Evolutionary conservation across 2,888 invertebrate genomes (phyloP), one percentile per base, ranked within the genome.

Genomic region (Chrysomela aeneicollis): DNA sequence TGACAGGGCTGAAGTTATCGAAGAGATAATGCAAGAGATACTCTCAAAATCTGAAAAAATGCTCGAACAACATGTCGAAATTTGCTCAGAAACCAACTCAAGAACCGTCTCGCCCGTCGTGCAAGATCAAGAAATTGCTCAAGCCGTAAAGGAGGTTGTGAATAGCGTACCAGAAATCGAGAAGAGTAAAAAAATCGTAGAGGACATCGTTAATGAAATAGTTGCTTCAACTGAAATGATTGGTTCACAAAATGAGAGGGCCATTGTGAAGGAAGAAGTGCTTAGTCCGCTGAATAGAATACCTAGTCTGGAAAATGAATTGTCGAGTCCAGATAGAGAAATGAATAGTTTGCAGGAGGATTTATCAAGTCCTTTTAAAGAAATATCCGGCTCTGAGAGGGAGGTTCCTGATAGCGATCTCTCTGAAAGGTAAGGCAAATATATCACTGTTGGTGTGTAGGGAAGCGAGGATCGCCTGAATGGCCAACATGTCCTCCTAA

Each of bases 381-480:
- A 66, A 74, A 76, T 84, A 18, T 85, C 78, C 0, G 82, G 80
- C 69, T 82, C 82, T 2, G 86, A 89, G 74, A 85, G 86, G 70
- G 89, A 89, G 80, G 84, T 88, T 42, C 85, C 87, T 66, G 85
- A 90, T 55, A 90, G 89, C 70, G 90, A 91, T 79, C 86, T 87
- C 68, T 90, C 90, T 53, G 90, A 91, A 76, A 84, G 88, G 64
- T 71, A 62, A 32, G 15, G 19, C 42, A 49, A 10, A 19, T 26
- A 6, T 26, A n/a, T n/a, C n/a, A n/a, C n/a, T n/a, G n/a, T n/a
- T n/a, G n/a, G n/a, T n/a, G n/a, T n/a, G n/a, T n/a, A n/a, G n/a
- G n/a, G n/a, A n/a, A n/a, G n/a, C n/a, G n/a, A n/a, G n/a, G n/a
- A n/a, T n/a, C n/a, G n/a, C n/a, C n/a, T n/a, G n/a, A n/a, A n/a